A percentile compares a stretch with the other conserved stretches of the same genome.
These are phyloP conservation scores for Dendropsophus ebraccatus DNA, from an alignment of 2,113 vertebrate genomes.

Conservation along the genomic window DNA sequence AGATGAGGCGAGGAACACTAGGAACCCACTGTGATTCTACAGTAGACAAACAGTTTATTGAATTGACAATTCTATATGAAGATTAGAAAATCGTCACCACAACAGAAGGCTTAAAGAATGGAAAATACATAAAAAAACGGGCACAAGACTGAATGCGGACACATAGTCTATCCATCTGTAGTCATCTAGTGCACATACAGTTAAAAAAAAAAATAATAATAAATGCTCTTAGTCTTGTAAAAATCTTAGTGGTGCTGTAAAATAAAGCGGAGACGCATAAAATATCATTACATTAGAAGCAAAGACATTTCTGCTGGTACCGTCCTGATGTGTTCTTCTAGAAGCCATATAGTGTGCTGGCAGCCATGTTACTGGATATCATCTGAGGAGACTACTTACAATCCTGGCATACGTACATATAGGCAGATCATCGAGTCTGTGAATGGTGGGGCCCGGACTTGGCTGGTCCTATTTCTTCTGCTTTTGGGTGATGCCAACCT, in stretches of 20 bases:
- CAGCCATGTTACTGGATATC: too few relatives aligned
- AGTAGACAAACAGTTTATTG: conserved; percentile 40
- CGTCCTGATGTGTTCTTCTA: background rate
- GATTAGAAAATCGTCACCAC: conserved; percentile 37
- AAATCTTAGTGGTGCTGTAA: background rate
- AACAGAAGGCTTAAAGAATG: conserved; percentile 17
- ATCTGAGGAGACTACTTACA: background rate
- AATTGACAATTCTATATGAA: conserved; percentile 33
- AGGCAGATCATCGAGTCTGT: background rate
- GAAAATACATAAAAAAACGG: conserved; percentile 14
- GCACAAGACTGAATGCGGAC: conserved; percentile 32
- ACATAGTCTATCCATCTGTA: conserved; percentile 12
- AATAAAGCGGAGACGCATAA: background rate
- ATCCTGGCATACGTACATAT: background rate
- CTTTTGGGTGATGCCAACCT: background rate
- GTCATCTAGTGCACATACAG: conserved; percentile 25
- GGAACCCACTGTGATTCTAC: conserved; percentile 7
- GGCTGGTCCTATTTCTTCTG: background rate
- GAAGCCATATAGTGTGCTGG: background rate
- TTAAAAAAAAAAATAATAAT: conserved; percentile 27
- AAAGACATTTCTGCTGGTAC: background rate
- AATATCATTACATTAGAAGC: conserved; percentile 2
- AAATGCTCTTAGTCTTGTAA: background rate
- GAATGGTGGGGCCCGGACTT: background rate
- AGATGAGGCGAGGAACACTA: conserved; percentile 5